Percentiles rank a stretch among this genome's conserved stretches.
phyloP scores from a whole-genome alignment of 1,140 invertebrate species.

The Triops longicaudatus region DNA sequence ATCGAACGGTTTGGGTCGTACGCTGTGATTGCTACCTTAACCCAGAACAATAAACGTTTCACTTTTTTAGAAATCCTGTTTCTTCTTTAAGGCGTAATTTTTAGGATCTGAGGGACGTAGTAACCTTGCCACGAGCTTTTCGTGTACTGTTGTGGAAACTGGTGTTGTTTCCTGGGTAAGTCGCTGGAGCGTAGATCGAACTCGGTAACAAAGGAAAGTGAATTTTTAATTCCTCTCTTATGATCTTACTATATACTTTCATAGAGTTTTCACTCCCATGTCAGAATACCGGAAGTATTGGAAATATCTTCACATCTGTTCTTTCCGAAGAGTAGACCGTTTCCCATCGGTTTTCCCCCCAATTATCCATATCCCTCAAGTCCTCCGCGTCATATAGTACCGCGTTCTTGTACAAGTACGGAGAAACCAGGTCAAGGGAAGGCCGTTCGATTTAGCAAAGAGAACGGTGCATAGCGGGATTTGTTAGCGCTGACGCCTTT shows the following conservation, averaged over 20 bases:
- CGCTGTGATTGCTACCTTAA: no score
- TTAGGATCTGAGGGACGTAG: not conserved
- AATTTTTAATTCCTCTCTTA: not conserved
- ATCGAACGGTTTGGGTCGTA: no score
- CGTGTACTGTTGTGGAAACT: not conserved
- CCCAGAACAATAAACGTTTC: not conserved
- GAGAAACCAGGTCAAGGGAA: slow-evolving; percentile 4
- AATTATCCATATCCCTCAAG: not conserved
- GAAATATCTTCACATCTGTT: not conserved
- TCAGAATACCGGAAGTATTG: no score
- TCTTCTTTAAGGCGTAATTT: not conserved
- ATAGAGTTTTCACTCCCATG: no score
- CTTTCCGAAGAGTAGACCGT: not conserved
- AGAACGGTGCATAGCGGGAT: not conserved
- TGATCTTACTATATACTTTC: no score
- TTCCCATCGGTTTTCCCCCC: no score
- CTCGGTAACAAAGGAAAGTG: not conserved
- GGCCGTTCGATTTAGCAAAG: not conserved
- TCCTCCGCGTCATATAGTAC: not conserved
- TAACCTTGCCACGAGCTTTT: not conserved
- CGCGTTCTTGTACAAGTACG: not conserved
- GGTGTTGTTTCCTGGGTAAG: not conserved
- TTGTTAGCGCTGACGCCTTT: not conserved
- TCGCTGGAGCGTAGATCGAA: not conserved
- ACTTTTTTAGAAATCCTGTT: not conserved